Evolutionary conservation across 2,797 vertebrate species (phyloP).

Genomic region (Nannoperca australis): DNA sequence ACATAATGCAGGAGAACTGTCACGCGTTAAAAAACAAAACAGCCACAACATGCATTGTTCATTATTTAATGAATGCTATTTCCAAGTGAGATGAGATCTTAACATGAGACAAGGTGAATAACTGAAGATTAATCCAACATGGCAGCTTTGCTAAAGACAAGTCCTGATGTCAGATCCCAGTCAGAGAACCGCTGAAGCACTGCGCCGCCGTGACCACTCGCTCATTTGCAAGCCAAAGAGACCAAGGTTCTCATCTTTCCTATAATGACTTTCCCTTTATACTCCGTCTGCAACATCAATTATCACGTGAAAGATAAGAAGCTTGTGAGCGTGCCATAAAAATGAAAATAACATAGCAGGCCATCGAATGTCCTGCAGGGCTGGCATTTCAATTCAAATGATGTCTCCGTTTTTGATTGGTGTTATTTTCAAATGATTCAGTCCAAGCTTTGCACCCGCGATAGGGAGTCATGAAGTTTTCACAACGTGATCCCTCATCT

Average conservation of each 20-base stretch:
- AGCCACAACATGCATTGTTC: not conserved
- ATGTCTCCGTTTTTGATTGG: constrained; percentile 9
- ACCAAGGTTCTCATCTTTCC: constrained; percentile 63
- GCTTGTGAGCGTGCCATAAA: constrained; percentile 32
- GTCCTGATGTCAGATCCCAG: constrained; percentile 36
- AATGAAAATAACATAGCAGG: constrained; percentile 39
- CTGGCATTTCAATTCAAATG: constrained; percentile 39
- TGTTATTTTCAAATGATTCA: constrained; percentile 24
- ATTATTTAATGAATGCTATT: not conserved
- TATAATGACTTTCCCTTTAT: constrained; percentile 59
- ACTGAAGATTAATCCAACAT: constrained; percentile 33
- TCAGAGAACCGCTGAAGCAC: constrained; percentile 33
- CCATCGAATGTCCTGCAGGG: constrained; percentile 21
- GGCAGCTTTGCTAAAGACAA: constrained; percentile 20
- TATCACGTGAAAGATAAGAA: constrained; percentile 67
- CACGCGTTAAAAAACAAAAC: not conserved
- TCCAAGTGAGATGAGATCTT: constrained; percentile 1
- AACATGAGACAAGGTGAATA: constrained; percentile 12
- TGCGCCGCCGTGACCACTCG: constrained; percentile 32
- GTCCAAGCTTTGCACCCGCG: not conserved
- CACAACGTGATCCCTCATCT: constrained; percentile 21
- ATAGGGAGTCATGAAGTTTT: constrained; percentile 8
- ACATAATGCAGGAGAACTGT: not conserved
- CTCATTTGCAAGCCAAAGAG: constrained; percentile 60
- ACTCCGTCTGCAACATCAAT: constrained; percentile 68